Percentiles rank a stretch among this genome's conserved stretches.
Evolutionary conservation across 2,888 invertebrate species (phyloP).

Genomic region (Brassicogethes aeneus): DNA sequence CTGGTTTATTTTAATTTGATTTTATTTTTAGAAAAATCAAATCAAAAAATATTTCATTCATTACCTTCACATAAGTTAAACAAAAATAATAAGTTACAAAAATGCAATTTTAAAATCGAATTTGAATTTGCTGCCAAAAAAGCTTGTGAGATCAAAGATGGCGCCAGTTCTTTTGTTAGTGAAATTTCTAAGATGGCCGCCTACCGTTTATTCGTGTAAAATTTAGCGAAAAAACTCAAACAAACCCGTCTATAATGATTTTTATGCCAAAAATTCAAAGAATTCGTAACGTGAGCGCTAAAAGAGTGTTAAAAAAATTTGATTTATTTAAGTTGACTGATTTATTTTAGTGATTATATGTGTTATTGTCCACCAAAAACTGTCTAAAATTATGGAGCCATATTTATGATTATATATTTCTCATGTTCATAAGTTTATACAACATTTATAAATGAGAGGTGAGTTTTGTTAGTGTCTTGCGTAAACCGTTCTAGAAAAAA

Average conservation of each 20-base stretch:
- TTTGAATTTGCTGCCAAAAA: slow-evolving; percentile 26
- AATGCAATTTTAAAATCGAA: too few species aligned
- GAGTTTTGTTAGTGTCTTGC: slow-evolving; percentile 20
- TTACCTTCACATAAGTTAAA: too few species aligned
- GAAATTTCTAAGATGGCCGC: slow-evolving; percentile 58
- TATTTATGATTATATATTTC: slow-evolving; percentile 47
- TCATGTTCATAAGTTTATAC: slow-evolving; percentile 23
- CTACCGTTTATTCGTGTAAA: slow-evolving; percentile 53
- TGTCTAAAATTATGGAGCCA: slow-evolving; percentile 51
- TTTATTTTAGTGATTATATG: not conserved
- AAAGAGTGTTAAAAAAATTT: not conserved
- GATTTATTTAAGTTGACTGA: slow-evolving; percentile 6
- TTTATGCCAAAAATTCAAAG: too few species aligned
- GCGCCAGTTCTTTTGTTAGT: slow-evolving; percentile 55
- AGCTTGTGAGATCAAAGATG: slow-evolving; percentile 46
- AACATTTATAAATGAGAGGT: slow-evolving; percentile 32
- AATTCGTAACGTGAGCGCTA: too few species aligned
- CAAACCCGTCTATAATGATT: slow-evolving; percentile 17
- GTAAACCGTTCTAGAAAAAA: not conserved
- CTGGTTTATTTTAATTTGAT: too few species aligned
- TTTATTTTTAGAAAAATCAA: too few species aligned
- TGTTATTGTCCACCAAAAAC: slow-evolving; percentile 14
- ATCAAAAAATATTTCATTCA: too few species aligned
- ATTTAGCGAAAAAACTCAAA: slow-evolving; percentile 37
- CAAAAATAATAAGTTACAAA: too few species aligned